Evolutionary conservation across 2,113 vertebrate genomes (phyloP).

Genomic region (Amblyornis subalaris): DNA sequence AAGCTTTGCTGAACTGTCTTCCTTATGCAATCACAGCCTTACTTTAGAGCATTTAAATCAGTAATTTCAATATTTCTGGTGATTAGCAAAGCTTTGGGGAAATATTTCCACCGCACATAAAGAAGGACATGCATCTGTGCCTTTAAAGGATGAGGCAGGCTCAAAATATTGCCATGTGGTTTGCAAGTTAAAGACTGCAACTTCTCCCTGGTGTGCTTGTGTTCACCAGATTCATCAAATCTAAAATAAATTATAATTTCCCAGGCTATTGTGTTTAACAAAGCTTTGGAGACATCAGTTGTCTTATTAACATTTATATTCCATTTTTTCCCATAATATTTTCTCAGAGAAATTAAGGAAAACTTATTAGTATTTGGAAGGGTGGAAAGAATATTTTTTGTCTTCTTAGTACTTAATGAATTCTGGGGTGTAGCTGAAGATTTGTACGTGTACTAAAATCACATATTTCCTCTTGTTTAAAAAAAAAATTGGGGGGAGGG

Average conservation of each 20-base stretch:
- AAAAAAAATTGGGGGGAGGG: not conserved
- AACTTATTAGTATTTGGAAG: constrained; percentile 61
- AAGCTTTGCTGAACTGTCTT: not conserved
- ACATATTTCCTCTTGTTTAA: not conserved
- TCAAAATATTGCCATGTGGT: constrained; percentile 27
- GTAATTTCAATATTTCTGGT: constrained; percentile 3
- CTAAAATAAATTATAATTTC: constrained; percentile 57
- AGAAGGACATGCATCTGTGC: not conserved
- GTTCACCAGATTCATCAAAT: constrained; percentile 43
- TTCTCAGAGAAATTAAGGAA: constrained; percentile 66
- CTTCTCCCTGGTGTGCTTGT: constrained; percentile 34
- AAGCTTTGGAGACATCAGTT: constrained; percentile 58
- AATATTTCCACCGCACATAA: constrained; percentile 11
- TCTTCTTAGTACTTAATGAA: constrained; percentile 60
- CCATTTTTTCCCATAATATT: constrained; percentile 59
- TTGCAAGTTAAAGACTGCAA: constrained; percentile 34
- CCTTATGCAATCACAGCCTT: not conserved
- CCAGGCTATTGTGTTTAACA: constrained; percentile 59
- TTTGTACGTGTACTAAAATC: constrained; percentile 13
- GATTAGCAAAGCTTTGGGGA: constrained; percentile 38
- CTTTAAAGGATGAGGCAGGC: constrained; percentile 44
- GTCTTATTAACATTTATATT: constrained; percentile 72
- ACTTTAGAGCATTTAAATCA: not conserved
- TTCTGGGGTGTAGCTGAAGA: constrained; percentile 22
- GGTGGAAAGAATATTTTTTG: constrained; percentile 41